Conservation (phyloP, 2,888 invertebrate genomes). For the Phytoseiulus persimilis region DNA sequence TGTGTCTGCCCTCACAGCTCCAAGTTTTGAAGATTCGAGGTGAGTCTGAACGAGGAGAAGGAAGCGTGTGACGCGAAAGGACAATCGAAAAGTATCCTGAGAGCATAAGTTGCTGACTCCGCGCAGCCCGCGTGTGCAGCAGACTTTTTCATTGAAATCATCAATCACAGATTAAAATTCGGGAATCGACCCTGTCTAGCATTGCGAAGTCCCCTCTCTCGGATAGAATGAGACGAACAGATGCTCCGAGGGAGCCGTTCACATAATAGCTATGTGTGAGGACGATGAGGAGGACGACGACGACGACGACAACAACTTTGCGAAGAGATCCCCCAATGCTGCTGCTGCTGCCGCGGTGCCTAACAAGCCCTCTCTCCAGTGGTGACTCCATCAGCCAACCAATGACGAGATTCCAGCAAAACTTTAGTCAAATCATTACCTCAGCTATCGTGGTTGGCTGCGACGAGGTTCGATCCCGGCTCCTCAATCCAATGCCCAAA, state of each 20-base stretch:
- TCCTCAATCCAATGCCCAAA: neutral
- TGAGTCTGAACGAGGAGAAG: neutral
- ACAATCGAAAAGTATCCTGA: neutral
- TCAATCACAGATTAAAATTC: neutral
- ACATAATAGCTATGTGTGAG: neutral
- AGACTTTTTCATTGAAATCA: neutral
- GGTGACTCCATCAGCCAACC: constrained; percentile 5
- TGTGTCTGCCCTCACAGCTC: no score
- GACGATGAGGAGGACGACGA: neutral
- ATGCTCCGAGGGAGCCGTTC: constrained; percentile 5
- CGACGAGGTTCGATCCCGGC: neutral
- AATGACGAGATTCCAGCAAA: neutral
- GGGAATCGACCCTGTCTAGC: constrained; percentile 5
- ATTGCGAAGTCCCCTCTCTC: neutral
- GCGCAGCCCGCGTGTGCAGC: neutral
- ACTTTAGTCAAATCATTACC: neutral
- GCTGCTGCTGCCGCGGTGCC: neutral
- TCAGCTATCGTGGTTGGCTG: neutral
- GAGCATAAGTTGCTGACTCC: neutral
- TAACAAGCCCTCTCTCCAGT: neutral
- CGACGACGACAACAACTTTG: neutral
- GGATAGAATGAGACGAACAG: neutral
- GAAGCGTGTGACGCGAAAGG: neutral
- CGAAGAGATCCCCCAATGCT: neutral
- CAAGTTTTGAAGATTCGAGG: no score